phyloP scores from a whole-genome alignment of 2,113 vertebrate genomes.

The Promerops cafer region DNA sequence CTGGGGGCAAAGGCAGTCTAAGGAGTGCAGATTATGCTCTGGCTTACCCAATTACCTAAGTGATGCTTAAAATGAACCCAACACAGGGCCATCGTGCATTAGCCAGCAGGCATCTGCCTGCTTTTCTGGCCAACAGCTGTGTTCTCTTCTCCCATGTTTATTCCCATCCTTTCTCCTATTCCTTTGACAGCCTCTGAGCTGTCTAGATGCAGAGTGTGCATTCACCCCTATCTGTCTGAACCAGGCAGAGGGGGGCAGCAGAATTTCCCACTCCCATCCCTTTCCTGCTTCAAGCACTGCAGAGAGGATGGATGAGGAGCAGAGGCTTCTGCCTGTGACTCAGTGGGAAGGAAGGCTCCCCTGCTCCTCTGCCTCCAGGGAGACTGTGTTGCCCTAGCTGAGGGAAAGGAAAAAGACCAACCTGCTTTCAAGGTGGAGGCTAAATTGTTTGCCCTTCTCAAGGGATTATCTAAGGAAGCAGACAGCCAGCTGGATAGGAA shows the following conservation, averaged over 20 bases:
- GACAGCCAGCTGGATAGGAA: neutral
- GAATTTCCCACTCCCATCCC: neutral
- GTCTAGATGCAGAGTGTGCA: neutral
- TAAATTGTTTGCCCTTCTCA: neutral
- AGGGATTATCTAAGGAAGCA: neutral
- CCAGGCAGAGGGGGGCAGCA: neutral
- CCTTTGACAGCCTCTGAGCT: neutral
- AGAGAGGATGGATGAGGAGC: neutral
- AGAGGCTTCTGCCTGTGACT: neutral
- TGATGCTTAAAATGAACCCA: neutral
- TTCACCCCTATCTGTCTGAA: neutral
- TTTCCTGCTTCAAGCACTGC: neutral
- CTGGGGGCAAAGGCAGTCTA: neutral
- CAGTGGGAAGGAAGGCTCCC: neutral
- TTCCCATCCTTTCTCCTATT: neutral
- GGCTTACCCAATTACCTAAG: neutral
- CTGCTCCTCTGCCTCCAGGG: neutral
- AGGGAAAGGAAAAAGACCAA: neutral
- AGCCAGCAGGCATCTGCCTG: neutral
- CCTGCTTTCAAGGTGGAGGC: neutral
- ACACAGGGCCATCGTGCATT: neutral
- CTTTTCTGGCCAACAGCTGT: neutral
- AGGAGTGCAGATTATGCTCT: neutral
- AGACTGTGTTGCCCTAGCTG: neutral
- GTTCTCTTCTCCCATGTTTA: neutral